Base-by-base conservation (phyloP, 2,113 vertebrate genomes). In the Furnarius figulus region DNA sequence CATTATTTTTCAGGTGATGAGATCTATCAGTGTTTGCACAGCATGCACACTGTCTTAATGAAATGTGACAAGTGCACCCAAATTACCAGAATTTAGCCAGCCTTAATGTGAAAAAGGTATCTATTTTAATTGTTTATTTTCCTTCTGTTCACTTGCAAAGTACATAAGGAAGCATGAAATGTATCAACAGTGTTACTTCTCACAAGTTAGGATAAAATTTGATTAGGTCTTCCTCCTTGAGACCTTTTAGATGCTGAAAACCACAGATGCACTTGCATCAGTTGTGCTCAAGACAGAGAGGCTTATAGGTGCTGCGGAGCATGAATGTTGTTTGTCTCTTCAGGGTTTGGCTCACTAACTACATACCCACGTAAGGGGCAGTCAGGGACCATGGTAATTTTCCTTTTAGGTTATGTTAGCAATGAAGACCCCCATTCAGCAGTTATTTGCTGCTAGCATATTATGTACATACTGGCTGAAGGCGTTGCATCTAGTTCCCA, bases 101-200 rank as follows among this genome's bases (percentile, higher is more conserved):
- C 96, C 95, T 97, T 97, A 97, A 96, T 97, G 95, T 97, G 44
- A 65, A 76, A 62, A 94, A 84, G 40, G 39, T 50, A 55, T 85
- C 53, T 59, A 17, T 52, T 92, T 63, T 39, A 6, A 56, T 65
- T 90, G 56, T 66, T 91, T 77, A 22, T 14, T 73, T 84, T 90
- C 79, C 1, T 72, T 80, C 17, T 71, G 17, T 87, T 85, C 63
- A 59, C 81, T 72, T 91, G 22, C 46, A 53, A 68, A 93, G 63
- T 83, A 52, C 14, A 8, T 82, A 88, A 37, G 50, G 31, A 73
- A 79, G 79, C 27, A 22, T 62, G 72, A 75, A 96, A 50, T 55
- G 20, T 74, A 40, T 61, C 44, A 50, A 31, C 8, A 68, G 21
- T 47, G 23, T 65, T 53, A 46, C 53, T 79, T 87, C 44, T 92